phyloP scores from a whole-genome alignment of 2,797 vertebrate species.

The Sphenopsis melanotis region DNA sequence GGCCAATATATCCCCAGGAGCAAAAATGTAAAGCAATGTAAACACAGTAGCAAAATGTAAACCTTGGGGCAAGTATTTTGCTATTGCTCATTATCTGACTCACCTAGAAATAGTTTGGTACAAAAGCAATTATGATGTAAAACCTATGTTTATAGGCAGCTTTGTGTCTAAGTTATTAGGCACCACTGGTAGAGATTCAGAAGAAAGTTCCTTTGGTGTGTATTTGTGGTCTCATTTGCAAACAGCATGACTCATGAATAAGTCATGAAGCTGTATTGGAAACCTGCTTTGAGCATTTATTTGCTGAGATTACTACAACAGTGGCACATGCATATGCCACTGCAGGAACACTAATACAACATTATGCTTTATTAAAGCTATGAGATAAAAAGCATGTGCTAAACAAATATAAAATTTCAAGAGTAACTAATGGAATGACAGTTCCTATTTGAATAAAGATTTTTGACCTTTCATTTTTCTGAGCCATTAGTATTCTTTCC shows the following conservation, averaged over 20 bases:
- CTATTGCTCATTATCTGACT: constrained; percentile 24
- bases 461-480: background rate
- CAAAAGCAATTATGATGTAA: background rate
- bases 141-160: background rate
- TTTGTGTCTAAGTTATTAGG: constrained; percentile 4
- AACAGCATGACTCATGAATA: constrained; percentile 16
- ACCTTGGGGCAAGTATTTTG: background rate
- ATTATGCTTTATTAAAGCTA: background rate
- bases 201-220: background rate
- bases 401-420: background rate
- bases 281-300: background rate
- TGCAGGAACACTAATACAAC: background rate
- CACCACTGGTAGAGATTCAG: background rate
- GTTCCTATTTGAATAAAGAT: background rate
- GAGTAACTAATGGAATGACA: background rate
- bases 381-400: background rate
- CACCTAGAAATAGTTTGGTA: constrained; percentile 8
- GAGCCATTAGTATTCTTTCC: background rate
- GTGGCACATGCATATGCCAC: background rate
- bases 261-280: background rate
- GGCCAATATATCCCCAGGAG: background rate
- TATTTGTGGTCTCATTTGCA: background rate
- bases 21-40: background rate
- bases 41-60: background rate
- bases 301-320: background rate